Conservation (phyloP, 2,797 vertebrate species). For the Pelochelys cantorii region DNA sequence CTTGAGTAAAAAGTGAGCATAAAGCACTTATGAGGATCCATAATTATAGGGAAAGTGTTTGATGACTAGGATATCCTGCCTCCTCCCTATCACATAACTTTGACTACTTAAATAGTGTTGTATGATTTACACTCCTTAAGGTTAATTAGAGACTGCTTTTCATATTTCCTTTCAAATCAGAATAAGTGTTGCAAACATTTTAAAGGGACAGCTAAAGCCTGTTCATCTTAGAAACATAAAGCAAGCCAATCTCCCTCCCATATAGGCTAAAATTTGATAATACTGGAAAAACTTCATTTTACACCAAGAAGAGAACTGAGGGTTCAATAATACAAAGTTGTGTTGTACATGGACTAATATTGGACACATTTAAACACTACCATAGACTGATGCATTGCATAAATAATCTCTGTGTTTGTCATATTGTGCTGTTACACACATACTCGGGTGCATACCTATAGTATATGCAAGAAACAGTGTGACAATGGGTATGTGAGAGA, state of each 20-base stretch:
- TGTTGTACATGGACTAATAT: not conserved
- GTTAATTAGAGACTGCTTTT: slow-evolving; percentile 32
- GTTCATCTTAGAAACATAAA: not conserved
- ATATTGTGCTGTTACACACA: not conserved
- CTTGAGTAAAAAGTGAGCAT: not conserved
- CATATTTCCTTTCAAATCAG: slow-evolving; percentile 26
- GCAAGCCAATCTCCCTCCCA: not conserved
- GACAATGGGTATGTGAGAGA: not conserved
- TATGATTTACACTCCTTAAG: slow-evolving; percentile 43
- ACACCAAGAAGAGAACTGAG: not conserved
- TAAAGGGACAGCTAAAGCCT: not conserved
- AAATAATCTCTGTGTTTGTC: not conserved
- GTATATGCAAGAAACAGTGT: not conserved
- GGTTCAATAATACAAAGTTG: not conserved
- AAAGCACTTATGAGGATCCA: slow-evolving; percentile 44
- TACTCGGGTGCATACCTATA: no score
- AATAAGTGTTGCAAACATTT: not conserved
- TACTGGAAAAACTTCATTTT: not conserved
- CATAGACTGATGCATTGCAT: not conserved
- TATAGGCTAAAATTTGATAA: not conserved
- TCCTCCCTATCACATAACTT: slow-evolving; percentile 74
- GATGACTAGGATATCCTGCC: slow-evolving; percentile 83
- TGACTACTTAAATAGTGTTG: slow-evolving; percentile 54
- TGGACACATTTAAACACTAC: not conserved
- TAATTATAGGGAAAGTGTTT: slow-evolving; percentile 68